Conservation (phyloP, 2,113 vertebrate species). For the Cephalopterus ornatus region DNA sequence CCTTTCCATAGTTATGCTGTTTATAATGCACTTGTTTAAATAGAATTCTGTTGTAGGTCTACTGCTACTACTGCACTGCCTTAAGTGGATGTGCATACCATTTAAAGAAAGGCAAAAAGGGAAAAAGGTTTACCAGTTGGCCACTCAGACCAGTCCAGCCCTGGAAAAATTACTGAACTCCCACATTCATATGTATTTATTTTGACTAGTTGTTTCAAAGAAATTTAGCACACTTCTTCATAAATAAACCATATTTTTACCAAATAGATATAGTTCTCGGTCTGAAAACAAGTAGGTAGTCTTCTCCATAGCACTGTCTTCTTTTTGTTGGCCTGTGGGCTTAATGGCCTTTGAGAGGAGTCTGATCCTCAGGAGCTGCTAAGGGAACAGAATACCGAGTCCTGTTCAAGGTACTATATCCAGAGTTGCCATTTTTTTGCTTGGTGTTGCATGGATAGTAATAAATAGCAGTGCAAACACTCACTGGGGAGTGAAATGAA, state of each 20-base stretch:
- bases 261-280: background rate
- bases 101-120: background rate
- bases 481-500: background rate
- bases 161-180: background rate
- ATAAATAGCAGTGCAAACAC: background rate
- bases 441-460: background rate
- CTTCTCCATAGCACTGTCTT: background rate
- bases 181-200: background rate
- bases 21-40: background rate
- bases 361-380: background rate
- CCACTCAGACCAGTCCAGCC: background rate
- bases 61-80: fast-evolving
- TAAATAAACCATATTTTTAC: background rate
- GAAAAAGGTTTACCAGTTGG: fast-evolving
- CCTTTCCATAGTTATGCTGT: background rate
- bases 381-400: background rate
- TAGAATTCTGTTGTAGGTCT: background rate
- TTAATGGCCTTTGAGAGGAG: background rate
- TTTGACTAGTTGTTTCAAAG: background rate
- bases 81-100: background rate
- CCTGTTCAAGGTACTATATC: background rate
- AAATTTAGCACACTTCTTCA: background rate
- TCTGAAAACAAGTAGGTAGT: background rate
- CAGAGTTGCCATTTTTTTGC: background rate
- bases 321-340: background rate